Evolutionary conservation across 2,888 invertebrate genomes (phyloP), one percentile per base, ranked within the genome.

Genomic region (Cantharis rufa): DNA sequence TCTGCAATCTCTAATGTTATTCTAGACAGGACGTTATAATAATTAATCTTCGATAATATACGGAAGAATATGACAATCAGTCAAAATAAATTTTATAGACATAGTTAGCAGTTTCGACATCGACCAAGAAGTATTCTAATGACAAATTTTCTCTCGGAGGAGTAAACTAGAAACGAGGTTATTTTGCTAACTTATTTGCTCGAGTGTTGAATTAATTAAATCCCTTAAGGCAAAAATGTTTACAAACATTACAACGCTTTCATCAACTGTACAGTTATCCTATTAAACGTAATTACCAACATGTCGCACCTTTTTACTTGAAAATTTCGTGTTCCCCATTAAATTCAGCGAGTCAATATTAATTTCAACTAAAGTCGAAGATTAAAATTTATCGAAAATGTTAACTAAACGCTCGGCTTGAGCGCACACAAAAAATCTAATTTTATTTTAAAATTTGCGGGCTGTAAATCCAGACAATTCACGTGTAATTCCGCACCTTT

Each of bases 201-300:
- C 18, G 64, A 66, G 24, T 66, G 64, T 18, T 66, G 24, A 66
- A 66, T 66, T 66, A 66, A 66, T 66, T 66, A 66, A 66, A 66
- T 66, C 64, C 64, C 64, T n/a, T 9, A 66, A 66, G 64, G 16
- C 64, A 21, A 21, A 15, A 66, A 15, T 66, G 24, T 66, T 66
- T 66, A 66, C 64, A 66, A 66, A 66, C 64, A 66, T 21, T n/a
- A 24, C 16, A 18, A 21, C n/a, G 24, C 16, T 66, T 66, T 66
- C 64, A 66, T 15, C 64, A 66, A 21, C 64, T 15, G 24, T 66
- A 18, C 24, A 48, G 48, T 48, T 48, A 48, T 48, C 48, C 48
- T 48, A 48, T 48, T 48, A 48, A 48, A 48, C 48, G 48, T 48
- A 48, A 48, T 48, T 48, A 48, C n/a, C 48, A 48, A 48, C 48